A percentile compares a stretch with the other conserved stretches of the same genome.
Conservation (phyloP, 2,888 invertebrate genomes). For the Lasioglossum calceatum region DNA sequence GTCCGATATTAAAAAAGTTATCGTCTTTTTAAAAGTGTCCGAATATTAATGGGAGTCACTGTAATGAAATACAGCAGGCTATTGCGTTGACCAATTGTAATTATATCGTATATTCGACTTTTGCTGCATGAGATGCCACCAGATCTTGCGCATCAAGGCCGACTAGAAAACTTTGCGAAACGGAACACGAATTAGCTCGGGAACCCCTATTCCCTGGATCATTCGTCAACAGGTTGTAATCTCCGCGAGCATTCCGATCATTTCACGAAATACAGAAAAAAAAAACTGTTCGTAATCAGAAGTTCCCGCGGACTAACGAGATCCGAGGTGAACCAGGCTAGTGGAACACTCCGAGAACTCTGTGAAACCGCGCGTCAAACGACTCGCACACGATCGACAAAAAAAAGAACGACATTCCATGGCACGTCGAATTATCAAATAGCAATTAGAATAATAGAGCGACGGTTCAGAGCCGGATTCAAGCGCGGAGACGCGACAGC, state of each 20-base stretch:
- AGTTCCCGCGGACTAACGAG: background rate
- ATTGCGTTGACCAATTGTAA: background rate
- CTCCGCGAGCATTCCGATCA: background rate
- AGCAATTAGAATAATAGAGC: background rate
- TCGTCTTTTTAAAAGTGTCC: too few species aligned
- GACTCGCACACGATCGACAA: background rate
- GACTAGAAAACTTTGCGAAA: background rate
- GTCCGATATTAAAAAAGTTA: too few species aligned
- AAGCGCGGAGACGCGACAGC: conserved; percentile 5
- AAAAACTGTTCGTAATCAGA: background rate
- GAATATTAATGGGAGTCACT: too few species aligned
- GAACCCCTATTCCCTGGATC: background rate
- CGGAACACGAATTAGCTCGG: background rate
- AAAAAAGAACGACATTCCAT: background rate
- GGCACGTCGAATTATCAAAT: background rate
- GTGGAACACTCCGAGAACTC: background rate
- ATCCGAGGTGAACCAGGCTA: conserved; percentile 1
- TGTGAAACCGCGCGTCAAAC: background rate
- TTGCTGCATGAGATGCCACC: too few species aligned
- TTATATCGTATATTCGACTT: background rate
- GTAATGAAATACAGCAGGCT: background rate
- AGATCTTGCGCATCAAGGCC: background rate
- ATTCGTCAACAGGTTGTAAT: background rate
- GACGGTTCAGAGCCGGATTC: conserved; percentile 2
- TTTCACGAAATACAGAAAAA: background rate